A percentile compares a stretch with the other conserved stretches of the same genome.
Conservation (phyloP, 2,888 invertebrate species). For the Chromoteleia sp. region DNA sequence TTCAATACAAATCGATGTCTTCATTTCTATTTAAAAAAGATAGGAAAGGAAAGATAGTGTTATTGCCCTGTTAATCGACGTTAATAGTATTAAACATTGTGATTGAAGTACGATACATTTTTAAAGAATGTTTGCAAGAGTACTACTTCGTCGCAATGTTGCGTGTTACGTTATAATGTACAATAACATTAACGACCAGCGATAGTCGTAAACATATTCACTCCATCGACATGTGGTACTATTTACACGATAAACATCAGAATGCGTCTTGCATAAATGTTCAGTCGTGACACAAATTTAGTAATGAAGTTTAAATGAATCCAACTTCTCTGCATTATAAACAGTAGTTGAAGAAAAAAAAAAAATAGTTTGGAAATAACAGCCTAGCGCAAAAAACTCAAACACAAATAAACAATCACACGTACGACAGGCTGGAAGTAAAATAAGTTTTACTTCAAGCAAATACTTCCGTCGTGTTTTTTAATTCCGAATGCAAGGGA, state of each 20-base stretch:
- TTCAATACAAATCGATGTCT: no score
- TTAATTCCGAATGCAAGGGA: no score
- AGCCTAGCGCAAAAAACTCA: neutral
- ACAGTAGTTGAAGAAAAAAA: neutral
- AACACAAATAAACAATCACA: neutral
- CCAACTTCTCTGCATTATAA: neutral
- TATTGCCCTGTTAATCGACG: no score
- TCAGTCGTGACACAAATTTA: slow-evolving; percentile 53
- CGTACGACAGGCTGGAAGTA: no score
- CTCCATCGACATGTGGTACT: slow-evolving; percentile 63
- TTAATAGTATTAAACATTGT: neutral
- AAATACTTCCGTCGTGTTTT: neutral
- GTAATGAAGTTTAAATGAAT: slow-evolving; percentile 36
- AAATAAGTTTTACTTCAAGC: neutral
- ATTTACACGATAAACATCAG: slow-evolving; percentile 67
- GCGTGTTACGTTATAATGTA: slow-evolving; percentile 63
- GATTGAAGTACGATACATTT: slow-evolving; percentile 30
- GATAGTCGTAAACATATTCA: slow-evolving; percentile 63
- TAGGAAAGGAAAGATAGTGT: no score
- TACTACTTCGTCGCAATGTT: slow-evolving; percentile 21
- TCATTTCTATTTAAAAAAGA: no score
- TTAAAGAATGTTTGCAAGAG: slow-evolving; percentile 30
- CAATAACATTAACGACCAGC: slow-evolving; percentile 54
- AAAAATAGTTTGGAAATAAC: neutral
- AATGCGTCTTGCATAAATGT: slow-evolving; percentile 47